Evolutionary conservation across 92 coral and sea anemone species (phyloP), one percentile per base, ranked within the genome.

Genomic region (Heliopora coerulea): DNA sequence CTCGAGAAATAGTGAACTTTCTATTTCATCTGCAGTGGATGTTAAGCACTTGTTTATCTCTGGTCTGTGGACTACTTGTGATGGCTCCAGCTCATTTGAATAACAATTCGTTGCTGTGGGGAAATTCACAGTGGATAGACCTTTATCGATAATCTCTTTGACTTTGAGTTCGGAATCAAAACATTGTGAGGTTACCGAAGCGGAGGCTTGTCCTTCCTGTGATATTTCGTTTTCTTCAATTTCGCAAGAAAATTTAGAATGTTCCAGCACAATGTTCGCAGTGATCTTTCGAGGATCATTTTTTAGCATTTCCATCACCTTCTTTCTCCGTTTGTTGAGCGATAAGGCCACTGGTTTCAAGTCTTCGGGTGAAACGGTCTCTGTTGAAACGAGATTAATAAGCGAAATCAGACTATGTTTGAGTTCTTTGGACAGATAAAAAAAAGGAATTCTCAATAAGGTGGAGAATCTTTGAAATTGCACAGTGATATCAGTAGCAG

Each of bases 301-400:
- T 41, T 70, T 70, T 8, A 70, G 33, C 50, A 8, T 52, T 17
- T 70, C 62, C 77, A 70, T 52, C 17, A 70, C 58, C n/a, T 8
- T 52, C 41, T 54, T 70, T 25, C 63, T 57, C 25, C 50, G 62
- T 35, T 70, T 29, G 32, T 70, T 70, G 40, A 70, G 33, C 19
- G 62, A 31, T 25, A 20, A 4, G 4, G 50, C 77, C 11, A 29
- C 63, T 32, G 33, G 62, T 20, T 34, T 70, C 28, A 70, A 23
- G 23, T 1, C 40, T 18, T 70, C 63, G 15, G 21, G 40, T 4
- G 77, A 15, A 0, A 29, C 17, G 27, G 52, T 70, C 40, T 33
- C 42, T 30, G 12, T 58, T 52, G 59, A 17, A 42, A 23, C 52
- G 44, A 20, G 41, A 62, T n/a, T n/a, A n/a, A n/a, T n/a, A n/a